Conservation (phyloP, 2,888 invertebrate species). For the Lepidocyrtoides sp. region DNA sequence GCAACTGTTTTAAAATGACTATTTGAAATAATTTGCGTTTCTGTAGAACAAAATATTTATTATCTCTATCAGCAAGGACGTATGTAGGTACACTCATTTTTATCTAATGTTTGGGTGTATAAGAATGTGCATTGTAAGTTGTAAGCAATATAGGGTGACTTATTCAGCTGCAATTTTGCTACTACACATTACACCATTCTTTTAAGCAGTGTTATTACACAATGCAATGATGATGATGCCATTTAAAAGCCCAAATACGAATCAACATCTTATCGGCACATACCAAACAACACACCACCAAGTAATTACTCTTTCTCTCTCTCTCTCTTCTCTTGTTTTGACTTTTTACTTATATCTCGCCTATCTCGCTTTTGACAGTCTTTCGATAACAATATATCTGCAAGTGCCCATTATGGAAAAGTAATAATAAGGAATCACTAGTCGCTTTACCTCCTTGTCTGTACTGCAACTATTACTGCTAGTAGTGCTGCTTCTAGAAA, state of each 20-base stretch:
- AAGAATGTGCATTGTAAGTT: too few species aligned
- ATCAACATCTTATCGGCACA: constrained; percentile 11
- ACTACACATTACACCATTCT: neutral
- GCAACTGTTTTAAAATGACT: constrained; percentile 35
- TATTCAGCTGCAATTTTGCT: constrained; percentile 9
- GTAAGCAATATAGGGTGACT: neutral
- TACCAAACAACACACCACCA: constrained; percentile 18
- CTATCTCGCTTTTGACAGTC: constrained; percentile 51
- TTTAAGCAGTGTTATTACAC: neutral
- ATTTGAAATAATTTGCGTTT: constrained; percentile 17
- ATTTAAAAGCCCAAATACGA: constrained; percentile 58
- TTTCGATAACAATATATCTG: constrained; percentile 42
- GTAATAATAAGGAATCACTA: constrained; percentile 42
- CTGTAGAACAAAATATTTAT: constrained; percentile 11
- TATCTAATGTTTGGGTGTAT: neutral
- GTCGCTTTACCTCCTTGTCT: neutral
- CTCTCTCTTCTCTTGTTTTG: neutral
- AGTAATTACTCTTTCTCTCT: constrained; percentile 56
- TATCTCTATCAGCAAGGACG: constrained; percentile 5
- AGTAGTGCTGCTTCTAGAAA: neutral
- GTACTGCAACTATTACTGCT: neutral
- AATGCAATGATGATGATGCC: too few species aligned
- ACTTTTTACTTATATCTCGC: constrained; percentile 12
- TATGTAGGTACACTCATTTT: neutral
- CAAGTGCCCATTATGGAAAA: constrained; percentile 55